These are phyloP conservation scores for Oceanites oceanicus DNA, from an alignment of 2,113 vertebrate species.

Conservation along the genomic window DNA sequence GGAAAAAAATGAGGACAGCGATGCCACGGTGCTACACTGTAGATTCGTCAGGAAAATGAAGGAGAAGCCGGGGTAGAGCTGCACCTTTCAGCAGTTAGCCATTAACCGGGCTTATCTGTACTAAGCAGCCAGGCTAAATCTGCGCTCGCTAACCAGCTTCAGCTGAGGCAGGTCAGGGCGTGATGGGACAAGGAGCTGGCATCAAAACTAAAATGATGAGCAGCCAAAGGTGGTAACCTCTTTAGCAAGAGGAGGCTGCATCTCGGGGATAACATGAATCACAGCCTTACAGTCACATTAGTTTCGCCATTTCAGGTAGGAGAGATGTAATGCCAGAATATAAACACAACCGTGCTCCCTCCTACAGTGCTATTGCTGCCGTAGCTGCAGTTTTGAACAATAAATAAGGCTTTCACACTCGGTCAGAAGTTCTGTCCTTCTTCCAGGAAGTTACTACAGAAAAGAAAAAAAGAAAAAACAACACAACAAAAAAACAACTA, in stretches of 20 bases:
- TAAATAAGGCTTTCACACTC: not conserved
- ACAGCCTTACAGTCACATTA: not conserved
- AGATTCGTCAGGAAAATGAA: not conserved
- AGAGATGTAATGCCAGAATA: not conserved
- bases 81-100: not conserved
- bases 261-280: not conserved
- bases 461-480: not conserved
- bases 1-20: not conserved
- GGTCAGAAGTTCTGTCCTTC: not conserved
- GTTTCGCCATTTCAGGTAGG: not conserved
- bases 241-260: not conserved
- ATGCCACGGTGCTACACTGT: not conserved
- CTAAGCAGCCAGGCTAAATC: not conserved
- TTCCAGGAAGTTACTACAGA: not conserved
- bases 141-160: accelerated
- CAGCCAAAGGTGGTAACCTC: not conserved
- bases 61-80: not conserved
- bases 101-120: not conserved
- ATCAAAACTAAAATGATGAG: not conserved
- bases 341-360: not conserved
- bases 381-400: accelerated
- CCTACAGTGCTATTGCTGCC: not conserved
- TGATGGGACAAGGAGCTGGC: not conserved
- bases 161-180: not conserved
- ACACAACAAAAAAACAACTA: not conserved